These are phyloP conservation scores for Microctenopoma steveboyesi DNA, from an alignment of 2,797 vertebrate genomes.

Conservation along the genomic window DNA sequence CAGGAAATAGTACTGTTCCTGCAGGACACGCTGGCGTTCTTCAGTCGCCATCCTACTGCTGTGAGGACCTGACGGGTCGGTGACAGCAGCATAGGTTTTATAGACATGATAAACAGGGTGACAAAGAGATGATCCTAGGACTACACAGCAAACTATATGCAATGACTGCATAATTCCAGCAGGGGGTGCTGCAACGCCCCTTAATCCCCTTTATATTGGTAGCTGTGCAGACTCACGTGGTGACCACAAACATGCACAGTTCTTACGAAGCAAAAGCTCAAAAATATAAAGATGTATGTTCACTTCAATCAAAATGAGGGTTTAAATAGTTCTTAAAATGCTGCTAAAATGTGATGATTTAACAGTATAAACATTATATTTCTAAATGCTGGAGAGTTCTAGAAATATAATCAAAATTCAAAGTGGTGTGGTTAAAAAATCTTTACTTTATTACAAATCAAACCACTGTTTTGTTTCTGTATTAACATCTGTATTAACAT, in stretches of 20 bases:
- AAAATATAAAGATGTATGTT: too few relatives aligned
- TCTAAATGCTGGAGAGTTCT: too few relatives aligned
- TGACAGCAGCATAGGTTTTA: background rate
- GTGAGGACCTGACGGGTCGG: slow-evolving; percentile 84
- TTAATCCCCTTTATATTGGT: background rate
- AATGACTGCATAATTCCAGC: background rate
- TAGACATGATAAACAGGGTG: background rate
- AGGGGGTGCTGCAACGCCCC: background rate
- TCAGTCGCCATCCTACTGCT: slow-evolving; percentile 81
- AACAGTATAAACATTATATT: too few relatives aligned
- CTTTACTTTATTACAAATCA: too few relatives aligned
- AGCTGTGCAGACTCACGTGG: too few relatives aligned
- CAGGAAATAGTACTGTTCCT: slow-evolving; percentile 92
- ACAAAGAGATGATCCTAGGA: background rate
- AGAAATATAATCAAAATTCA: too few relatives aligned
- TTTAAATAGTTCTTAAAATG: too few relatives aligned
- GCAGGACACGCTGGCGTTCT: slow-evolving; percentile 86
- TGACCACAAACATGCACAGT: too few relatives aligned
- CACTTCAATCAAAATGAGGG: too few relatives aligned
- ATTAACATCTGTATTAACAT: too few relatives aligned
- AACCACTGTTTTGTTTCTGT: too few relatives aligned
- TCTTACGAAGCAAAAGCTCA: background rate
- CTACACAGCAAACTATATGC: background rate
- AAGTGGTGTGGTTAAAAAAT: background rate
- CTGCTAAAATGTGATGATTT: too few relatives aligned